Base-by-base conservation (phyloP, 1,140 invertebrate species). In the Drosophila pruinosa region DNA sequence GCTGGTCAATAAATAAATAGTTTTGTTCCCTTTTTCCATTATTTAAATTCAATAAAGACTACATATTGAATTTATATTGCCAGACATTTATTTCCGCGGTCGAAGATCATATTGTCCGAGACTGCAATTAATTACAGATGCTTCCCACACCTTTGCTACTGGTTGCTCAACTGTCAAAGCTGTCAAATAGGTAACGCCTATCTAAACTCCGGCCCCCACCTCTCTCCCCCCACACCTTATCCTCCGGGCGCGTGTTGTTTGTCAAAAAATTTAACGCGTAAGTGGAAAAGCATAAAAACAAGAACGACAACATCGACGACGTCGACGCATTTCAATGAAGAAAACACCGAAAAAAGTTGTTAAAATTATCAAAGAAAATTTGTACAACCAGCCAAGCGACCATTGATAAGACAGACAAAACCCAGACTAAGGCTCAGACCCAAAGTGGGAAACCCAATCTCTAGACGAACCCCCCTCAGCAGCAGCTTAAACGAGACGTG, bases 351-450 rank as follows among this genome's bases (percentile, higher is more conserved):
- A 57, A 61, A 57, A 62, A 52, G 54, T 70, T 63, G 36, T 52
- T 64, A 75, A 85, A 86, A 80, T 86, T 86, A 86, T 86, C 77
- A 78, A 78, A 85, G 67, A 62, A 86, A 80, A 80, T 78, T 72
- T 75, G 45, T 75, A 63, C 17, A 85, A 75, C 28, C 75, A 72
- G 57, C 80, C 53, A 65, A 62, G 38, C 45, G 48, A 45, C 47
- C 79, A 78, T 78, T 79, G 80, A 83, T 85, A 83, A 83, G 62
- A 68, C 59, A 48, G 39, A 10, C 17, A 52, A 22, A n/a, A 36
- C 26, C 41, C 12, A 8, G 41, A 47, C 17, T 14, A 3, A 5
- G 10, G 4, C 22, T 8, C 7, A 41, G 12, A 54, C 8, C 34
- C 31, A 26, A 10, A 48, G 22, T 39, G 19, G 31, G 14, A 21